Evolutionary conservation across 2,113 vertebrate species (phyloP).

Genomic region (Pyrgilauda ruficollis): DNA sequence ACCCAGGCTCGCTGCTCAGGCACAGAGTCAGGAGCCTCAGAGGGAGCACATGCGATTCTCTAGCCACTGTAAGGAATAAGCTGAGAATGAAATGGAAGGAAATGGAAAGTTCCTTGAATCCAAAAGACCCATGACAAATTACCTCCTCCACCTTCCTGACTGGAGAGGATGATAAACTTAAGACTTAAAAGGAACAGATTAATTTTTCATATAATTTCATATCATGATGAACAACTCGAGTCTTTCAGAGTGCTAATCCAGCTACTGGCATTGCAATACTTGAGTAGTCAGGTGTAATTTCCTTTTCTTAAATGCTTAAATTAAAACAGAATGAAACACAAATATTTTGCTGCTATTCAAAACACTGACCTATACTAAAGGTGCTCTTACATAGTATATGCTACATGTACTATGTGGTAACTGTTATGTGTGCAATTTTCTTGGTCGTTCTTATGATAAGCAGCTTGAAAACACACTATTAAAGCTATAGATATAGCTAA

Average conservation of each 20-base stretch:
- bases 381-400: neutral
- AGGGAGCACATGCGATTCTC: neutral
- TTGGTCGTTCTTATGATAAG: neutral
- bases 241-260: neutral
- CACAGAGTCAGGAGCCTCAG: neutral
- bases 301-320: neutral
- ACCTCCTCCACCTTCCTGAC: neutral
- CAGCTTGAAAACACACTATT: neutral
- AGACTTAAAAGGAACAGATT: neutral
- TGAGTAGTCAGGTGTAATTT: neutral
- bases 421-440: neutral
- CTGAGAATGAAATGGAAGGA: neutral
- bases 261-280: neutral
- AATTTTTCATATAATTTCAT: neutral
- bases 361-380: neutral
- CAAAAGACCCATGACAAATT: neutral
- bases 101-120: neutral
- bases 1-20: neutral
- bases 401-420: neutral
- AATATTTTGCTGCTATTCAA: neutral
- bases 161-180: neutral
- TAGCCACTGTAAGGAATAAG: neutral
- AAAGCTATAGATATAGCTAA: neutral
- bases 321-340: neutral
- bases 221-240: neutral